Evolutionary conservation across 1,140 invertebrate species (phyloP), one percentile per base, ranked within the genome.

Genomic region (Euborellia annulipes): DNA sequence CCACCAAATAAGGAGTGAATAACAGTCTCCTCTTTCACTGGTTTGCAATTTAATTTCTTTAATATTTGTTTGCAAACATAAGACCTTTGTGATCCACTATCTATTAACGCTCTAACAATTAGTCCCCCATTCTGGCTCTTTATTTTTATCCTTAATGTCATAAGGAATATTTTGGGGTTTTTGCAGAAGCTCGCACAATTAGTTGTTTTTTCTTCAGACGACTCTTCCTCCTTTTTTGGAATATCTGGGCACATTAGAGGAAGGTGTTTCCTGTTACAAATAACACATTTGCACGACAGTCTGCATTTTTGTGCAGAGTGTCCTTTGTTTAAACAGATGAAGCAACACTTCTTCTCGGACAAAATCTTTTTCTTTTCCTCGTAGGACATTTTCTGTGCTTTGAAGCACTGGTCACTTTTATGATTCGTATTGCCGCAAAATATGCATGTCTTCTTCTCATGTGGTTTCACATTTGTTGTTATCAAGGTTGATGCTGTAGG

Each of bases 401-500:
- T 34, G 32, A 34, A 34, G n/a, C 32, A 34, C 9, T 34, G 9
- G 9, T 9, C 9, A 34, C 9, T 34, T 9, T 34, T 34, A 14
- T 34, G 32, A 9, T n/a, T n/a, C 9, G 9, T n/a, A 34, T 34
- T n/a, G n/a, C n/a, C 32, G 32, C 32, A 34, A 34, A 34, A 34
- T 34, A 14, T n/a, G n/a, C 32, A 34, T 34, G 9, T 34, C 14
- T 9, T 9, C 9, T 9, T 34, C 32, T 34, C n/a, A n/a, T n/a
- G n/a, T n/a, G n/a, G 9, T 34, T 34, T n/a, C 14, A 34, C 14
- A 14, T n/a, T 34, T 9, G 9, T n/a, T 34, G 8, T 23, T 2
- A 41, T 2, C 3, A 52, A 32, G 22, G 37, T 41, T 30, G 41
- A 34, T 4, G 41, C 45, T 36, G 41, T 52, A 0, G 48, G 41